Evolutionary conservation across 2,797 vertebrate species (phyloP), one percentile per base, ranked within the genome.

Genomic region (Fringilla coelebs): DNA sequence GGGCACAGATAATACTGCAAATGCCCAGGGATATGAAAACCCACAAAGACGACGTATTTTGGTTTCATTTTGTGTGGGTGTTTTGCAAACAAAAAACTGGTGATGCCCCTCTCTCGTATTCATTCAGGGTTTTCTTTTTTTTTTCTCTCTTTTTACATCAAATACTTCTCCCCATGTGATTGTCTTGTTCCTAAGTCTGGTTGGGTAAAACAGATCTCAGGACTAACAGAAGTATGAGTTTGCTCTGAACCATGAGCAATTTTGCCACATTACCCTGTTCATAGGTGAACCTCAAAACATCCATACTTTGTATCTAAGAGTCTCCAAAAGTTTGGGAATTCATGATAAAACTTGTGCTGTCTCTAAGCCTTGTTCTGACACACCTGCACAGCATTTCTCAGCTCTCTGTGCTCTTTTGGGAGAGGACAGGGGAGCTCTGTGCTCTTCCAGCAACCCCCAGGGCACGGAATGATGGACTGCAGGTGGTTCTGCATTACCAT

Each of bases 251-350:
- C 13, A 7, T 3, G 20, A 41, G 22, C 17, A 48, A 2, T 7
- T 41, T 31, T 38, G 29, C 32, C 22, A 48, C n/a, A 2, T 71
- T 36, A 6, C 51, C 32, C 10, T 19, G 31, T 76, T 51, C 61
- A 15, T 4, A 34, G 0, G 6, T 25, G 25, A 70, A 52, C 7
- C 9, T 52, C 57, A 14, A 41, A 58, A 32, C 16, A 24, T 13
- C 55, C 6, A 4, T 14, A 20, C 4, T 41, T 1, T 0, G 12
- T 58, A 34, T 4, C 6, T 3, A 15, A 0, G 2, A 0, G 3
- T 19, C 32, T 51, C 45, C 45, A 46, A 31, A 70, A 46, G 17
- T 24, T 26, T 15, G n/a, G 45, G 34, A 57, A 54, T 48, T 60
- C 10, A 1, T 75, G 31, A 17, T 55, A 15, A 75, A 65, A 62